phyloP scores from a whole-genome alignment of 1,140 invertebrate species.

The Heliconius hewitsoni region DNA sequence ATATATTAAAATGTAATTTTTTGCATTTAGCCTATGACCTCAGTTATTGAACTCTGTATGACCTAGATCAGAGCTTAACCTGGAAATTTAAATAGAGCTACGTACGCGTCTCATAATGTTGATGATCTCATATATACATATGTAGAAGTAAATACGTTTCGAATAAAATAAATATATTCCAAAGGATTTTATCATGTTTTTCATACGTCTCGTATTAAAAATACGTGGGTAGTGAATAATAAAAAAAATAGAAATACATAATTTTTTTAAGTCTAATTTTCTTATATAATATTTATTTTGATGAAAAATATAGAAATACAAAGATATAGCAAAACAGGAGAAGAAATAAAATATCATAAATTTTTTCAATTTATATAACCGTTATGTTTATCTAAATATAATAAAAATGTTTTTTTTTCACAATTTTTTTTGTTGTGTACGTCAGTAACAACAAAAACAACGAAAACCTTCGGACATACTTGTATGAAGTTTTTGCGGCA shows the following conservation, averaged over 20 bases:
- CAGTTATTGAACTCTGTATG: slow-evolving; percentile 2
- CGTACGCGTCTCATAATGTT: slow-evolving; percentile 8
- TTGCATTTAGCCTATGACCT: slow-evolving; percentile 12
- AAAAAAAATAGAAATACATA: neutral
- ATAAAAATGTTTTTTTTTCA: too few relatives aligned
- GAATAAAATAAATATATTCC: neutral
- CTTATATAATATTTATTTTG: too few relatives aligned
- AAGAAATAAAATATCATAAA: too few relatives aligned
- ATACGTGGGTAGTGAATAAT: neutral
- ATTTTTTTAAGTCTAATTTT: too few relatives aligned
- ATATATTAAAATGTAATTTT: neutral
- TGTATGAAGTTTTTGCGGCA: too few relatives aligned
- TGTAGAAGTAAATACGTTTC: neutral
- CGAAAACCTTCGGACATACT: too few relatives aligned
- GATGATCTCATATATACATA: neutral
- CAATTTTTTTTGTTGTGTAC: too few relatives aligned
- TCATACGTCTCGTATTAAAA: neutral
- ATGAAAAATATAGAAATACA: too few relatives aligned
- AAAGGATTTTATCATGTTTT: neutral
- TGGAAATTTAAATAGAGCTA: slow-evolving; percentile 6
- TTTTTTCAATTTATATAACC: too few relatives aligned
- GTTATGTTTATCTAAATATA: too few relatives aligned
- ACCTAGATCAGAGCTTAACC: slow-evolving; percentile 11
- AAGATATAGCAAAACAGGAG: too few relatives aligned
- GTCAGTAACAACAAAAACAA: too few relatives aligned